Percentiles rank a stretch among this genome's conserved stretches.
phyloP scores from a whole-genome alignment of 2,113 vertebrate genomes.

The Nipponia nippon region DNA sequence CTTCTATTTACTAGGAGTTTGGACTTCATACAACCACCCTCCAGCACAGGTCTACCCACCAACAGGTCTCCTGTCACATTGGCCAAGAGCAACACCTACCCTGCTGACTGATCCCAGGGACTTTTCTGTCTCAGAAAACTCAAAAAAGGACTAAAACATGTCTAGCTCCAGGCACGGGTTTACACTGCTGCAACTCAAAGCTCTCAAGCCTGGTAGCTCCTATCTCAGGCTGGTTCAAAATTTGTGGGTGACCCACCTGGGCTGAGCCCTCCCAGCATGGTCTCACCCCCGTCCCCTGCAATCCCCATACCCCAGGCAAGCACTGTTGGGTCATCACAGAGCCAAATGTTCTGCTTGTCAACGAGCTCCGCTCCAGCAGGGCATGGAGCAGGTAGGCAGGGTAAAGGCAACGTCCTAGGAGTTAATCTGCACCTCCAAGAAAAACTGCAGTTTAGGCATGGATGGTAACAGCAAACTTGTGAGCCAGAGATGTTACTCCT shows the following conservation, averaged over 20 bases:
- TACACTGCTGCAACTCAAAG: background rate
- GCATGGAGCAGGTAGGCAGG: background rate
- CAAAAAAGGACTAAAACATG: accelerated
- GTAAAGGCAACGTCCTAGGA: background rate
- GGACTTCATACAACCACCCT: background rate
- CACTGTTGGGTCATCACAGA: background rate
- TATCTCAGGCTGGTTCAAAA: background rate
- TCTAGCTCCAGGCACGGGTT: background rate
- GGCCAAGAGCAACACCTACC: background rate
- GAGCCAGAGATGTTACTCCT: background rate
- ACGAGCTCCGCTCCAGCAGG: background rate
- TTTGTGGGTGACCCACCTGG: background rate
- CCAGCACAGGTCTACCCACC: background rate
- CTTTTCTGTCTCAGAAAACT: background rate
- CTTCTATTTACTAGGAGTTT: background rate
- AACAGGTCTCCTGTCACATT: background rate
- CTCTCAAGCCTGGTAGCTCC: background rate
- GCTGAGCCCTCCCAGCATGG: background rate
- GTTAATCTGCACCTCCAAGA: background rate
- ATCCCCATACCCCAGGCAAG: background rate
- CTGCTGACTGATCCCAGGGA: background rate
- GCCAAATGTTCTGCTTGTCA: background rate
- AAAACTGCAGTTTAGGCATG: background rate
- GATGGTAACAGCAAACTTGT: background rate
- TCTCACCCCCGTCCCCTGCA: background rate